Evolutionary conservation across 2,797 vertebrate genomes (phyloP), one percentile per base, ranked within the genome.

Genomic region (Chelmon rostratus): DNA sequence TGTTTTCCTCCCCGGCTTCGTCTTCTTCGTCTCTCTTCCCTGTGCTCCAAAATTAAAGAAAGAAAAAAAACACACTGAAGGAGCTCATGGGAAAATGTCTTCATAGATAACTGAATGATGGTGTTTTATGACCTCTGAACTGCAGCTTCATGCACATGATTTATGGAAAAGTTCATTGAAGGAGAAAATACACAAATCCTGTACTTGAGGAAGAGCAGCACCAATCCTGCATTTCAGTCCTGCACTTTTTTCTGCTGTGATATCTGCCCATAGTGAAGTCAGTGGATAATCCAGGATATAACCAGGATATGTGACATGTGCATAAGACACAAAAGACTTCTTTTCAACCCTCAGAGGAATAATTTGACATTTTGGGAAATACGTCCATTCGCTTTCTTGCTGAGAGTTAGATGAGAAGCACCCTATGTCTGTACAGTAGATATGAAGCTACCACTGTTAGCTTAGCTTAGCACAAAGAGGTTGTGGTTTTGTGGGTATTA

Each of bases 21-120:
- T 78, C 70, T 82, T 70, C 33, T 19, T 75, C 61, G n/a, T 64
- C 64, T 54, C 78, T 83, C 33, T 82, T 76, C 74, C 54, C 61
- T 71, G 66, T 23, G 28, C 56, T 82, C 63, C 63, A 82, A 80
- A 86, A 88, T 83, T 57, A 15, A 52, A 50, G 38, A 40, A 31
- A 42, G n/a, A 79, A 80, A 68, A 53, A 50, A 57, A 56, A 54
- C 44, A 67, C 53, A 53, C 40, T 78, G 61, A 72, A 40, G 21
- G 59, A 80, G n/a, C 79, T 86, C 81, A 88, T 90, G 86, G 89
- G 89, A 90, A 92, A 87, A 87, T 81, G 78, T 90, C 85, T 78
- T 76, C 63, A 78, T 47, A 63, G 85, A 72, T 58, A 67, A 65
- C 3, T 89, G 73, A 86, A 77, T 81, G 40, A 82, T 88, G 28